phyloP scores from a whole-genome alignment of 2,888 invertebrate species.

The Tetranychus truncatus region DNA sequence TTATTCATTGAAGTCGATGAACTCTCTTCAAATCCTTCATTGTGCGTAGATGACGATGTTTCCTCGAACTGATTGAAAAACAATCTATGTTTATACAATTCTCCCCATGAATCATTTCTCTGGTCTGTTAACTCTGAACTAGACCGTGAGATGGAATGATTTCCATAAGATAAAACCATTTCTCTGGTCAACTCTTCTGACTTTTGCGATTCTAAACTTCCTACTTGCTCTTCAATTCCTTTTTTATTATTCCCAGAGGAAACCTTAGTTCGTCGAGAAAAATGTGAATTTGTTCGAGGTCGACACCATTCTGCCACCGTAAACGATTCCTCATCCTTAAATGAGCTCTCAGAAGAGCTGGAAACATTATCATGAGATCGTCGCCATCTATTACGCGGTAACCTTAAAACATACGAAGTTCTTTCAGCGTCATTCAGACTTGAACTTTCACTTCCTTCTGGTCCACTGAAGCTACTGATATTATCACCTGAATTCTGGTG shows the following conservation, averaged over 20 bases:
- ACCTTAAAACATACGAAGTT: neutral
- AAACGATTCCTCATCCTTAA: no score
- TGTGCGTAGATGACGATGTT: no score
- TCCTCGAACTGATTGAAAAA: neutral
- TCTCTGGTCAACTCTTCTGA: no score
- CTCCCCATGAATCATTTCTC: constrained; percentile 2
- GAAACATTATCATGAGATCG: no score
- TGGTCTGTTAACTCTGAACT: neutral
- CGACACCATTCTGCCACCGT: no score
- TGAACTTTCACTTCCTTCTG: constrained; percentile 6
- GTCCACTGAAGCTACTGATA: neutral
- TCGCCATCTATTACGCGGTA: neutral
- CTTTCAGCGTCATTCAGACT: neutral
- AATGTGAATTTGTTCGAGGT: no score
- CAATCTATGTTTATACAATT: neutral
- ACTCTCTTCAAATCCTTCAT: no score
- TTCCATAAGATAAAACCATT: neutral
- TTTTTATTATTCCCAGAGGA: no score
- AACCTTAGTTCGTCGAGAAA: no score
- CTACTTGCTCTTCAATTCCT: neutral
- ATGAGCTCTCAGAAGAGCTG: no score
- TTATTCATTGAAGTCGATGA: neutral
- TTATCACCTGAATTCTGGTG: neutral
- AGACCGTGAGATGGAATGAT: neutral
- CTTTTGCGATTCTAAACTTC: neutral